Base-by-base conservation (phyloP, 1,140 invertebrate genomes). In the Drosophila micromelanica region DNA sequence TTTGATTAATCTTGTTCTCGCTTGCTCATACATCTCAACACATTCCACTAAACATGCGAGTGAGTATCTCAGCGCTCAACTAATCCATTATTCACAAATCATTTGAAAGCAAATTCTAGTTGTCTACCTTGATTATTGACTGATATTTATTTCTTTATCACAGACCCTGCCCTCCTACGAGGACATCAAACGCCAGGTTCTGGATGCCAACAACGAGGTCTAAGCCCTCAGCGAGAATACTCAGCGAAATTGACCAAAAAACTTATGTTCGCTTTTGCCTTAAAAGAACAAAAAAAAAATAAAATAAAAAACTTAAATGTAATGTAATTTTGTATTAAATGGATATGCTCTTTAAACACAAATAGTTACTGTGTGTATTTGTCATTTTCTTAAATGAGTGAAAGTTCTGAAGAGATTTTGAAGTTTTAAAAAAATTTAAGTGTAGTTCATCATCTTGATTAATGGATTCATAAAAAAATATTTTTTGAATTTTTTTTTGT, bases 241-340 rank as follows among this genome's bases (percentile, higher is more conserved):
- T 87, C 81, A 87, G 71, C 60, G 70, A 78, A 87, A 60, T 64
- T 72, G 46, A 87, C 82, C 78, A 86, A 86, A 86, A 86, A 68
- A 86, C 51, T 11, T 43, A 42, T 64, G 37, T 72, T 73, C 59
- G 67, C 51, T 87, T 84, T 86, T 78, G 54, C 65, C 70, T 51
- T 20, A 59, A 17, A 52, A 51, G 51, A 67, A 43, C 5, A 20
- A 27, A 20, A 6, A 52, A 38, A 63, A 51, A 67, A 43, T 4
- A 20, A 27, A 20, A 6, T 48, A 38, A 63, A 51, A 72, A 46
- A 3, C 20, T 8, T 60, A 32, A 49, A 13, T 71, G 32, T 55
- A 71, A 55, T 59, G 2, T 75, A 42, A 43, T 61, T 45, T 45
- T 75, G 40, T 59, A 72, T 52, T 52, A 72, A 59, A 72, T 72